Base-by-base conservation (phyloP, 2,113 vertebrate genomes). In the Empidonax alnorum region DNA sequence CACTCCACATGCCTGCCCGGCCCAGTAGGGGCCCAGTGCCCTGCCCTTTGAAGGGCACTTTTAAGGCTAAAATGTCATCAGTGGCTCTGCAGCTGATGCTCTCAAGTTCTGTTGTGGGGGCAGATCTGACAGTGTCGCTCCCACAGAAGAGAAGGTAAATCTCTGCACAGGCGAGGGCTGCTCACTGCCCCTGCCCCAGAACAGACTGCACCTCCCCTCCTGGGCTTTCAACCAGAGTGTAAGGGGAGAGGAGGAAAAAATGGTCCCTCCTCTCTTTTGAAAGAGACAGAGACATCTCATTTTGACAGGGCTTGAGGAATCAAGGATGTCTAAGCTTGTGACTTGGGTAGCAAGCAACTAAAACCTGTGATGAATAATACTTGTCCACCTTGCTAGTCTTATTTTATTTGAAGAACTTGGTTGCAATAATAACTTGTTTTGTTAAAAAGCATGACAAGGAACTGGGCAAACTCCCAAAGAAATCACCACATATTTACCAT, bases 141-240 rank as follows among this genome's bases (percentile, higher is more conserved):
- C 35, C 52, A 19, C 27, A 4, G 30, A 41, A 31, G 39, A 30
- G 44, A 50, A n/a, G 0, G n/a, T 0, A 0, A 33, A 46, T 41
- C 28, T 33, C 9, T 0, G 28, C 27, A 24, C 12, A 24, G 30
- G 75, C 5, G 4, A 58, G 25, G 73, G 61, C 44, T 62, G 75
- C n/a, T 20, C 1, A 3, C 41, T 50, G 12, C 20, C 22, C 49
- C 73, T n/a, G 74, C 37, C 25, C 53, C 53, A 52, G 65, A 55
- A 7, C 9, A 0, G 11, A 37, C 39, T 39, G 53, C 39, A 27
- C 53, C 14, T 5, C 49, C 19, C 28, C 37, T 73, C 22, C 42
- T 10, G 37, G 47, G 17, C 37, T 84, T 66, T 55, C 44, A 25
- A 23, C 5, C 50, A 17, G 23, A 14, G 39, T 7, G 13, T 13